Evolutionary conservation across 1,140 invertebrate genomes (phyloP).

Genomic region (Cotesia vestalis): DNA sequence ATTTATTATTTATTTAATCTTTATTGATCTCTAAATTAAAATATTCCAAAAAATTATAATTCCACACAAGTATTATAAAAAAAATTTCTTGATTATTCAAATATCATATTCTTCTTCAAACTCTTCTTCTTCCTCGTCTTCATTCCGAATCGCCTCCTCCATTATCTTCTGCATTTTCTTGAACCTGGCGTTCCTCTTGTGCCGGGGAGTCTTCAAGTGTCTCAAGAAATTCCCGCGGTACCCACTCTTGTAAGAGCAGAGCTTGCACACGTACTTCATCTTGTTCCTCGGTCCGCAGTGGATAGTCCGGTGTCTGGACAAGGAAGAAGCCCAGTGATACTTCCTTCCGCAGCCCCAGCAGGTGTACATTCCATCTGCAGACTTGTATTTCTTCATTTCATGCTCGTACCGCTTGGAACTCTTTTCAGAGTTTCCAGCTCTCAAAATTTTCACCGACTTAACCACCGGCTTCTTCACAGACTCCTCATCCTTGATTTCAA

Average conservation of each 20-base stretch:
- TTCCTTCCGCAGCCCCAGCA: conserved; percentile 47
- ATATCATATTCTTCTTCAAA: conserved; percentile 1
- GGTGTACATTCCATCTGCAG: conserved; percentile 29
- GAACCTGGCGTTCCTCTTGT: conserved; percentile 2
- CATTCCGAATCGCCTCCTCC: neutral
- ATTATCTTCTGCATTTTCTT: neutral
- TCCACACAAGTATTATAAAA: too few species aligned
- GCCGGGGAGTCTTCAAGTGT: conserved; percentile 38
- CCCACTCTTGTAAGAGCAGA: conserved; percentile 31
- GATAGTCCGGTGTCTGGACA: conserved; percentile 54
- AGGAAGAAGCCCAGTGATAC: conserved; percentile 52
- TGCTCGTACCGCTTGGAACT: conserved; percentile 22
- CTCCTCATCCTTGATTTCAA: neutral
- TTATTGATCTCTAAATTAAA: too few species aligned
- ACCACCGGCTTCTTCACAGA: neutral
- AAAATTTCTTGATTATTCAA: too few species aligned
- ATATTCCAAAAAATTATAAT: too few species aligned
- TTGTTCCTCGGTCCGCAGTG: conserved; percentile 48
- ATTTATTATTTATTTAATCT: too few species aligned
- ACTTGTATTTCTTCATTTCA: conserved; percentile 24
- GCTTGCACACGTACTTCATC: conserved; percentile 40
- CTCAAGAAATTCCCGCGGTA: conserved; percentile 38
- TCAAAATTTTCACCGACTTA: neutral
- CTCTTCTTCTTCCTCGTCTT: neutral
- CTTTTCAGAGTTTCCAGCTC: neutral